These are phyloP conservation scores for Nothobranchius kuhntae DNA, from an alignment of 2,113 vertebrate species.

Conservation along the genomic window DNA sequence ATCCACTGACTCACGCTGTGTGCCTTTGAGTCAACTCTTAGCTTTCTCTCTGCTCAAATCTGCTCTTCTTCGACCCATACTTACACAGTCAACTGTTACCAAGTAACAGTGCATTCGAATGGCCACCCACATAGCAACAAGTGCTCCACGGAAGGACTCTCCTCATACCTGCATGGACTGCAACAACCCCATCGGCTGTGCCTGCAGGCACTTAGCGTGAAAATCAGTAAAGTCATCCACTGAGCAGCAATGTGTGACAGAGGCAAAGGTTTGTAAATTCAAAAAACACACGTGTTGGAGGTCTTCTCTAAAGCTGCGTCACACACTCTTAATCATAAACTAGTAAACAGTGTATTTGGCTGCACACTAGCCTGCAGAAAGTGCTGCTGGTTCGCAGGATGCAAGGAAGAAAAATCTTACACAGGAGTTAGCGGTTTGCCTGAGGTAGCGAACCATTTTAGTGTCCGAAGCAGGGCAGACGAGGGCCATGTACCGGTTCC, in stretches of 20 bases:
- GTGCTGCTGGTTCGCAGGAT: neutral
- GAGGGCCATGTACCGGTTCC: conserved; percentile 81
- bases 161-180: conserved; percentile 36
- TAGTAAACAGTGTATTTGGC: too few relatives aligned
- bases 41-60: conserved; percentile 23
- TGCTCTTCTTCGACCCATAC: conserved; percentile 51
- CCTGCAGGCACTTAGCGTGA: conserved; percentile 17
- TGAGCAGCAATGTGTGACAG: conserved; percentile 36
- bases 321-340: neutral
- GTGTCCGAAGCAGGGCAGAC: conserved; percentile 75
- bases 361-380: too few relatives aligned
- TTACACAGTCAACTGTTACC: conserved; percentile 70
- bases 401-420: conserved; percentile 52
- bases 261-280: conserved; percentile 15
- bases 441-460: conserved; percentile 82
- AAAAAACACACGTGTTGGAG: conserved; percentile 4
- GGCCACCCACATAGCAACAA: conserved; percentile 72
- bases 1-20: neutral
- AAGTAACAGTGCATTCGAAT: conserved; percentile 73
- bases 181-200: neutral
- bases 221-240: conserved; percentile 5
- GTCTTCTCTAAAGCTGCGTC: neutral
- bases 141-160: conserved; percentile 30
- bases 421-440: conserved; percentile 79
- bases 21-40: conserved; percentile 2